Evolutionary conservation across 1,140 invertebrate species (phyloP), one percentile per base, ranked within the genome.

Genomic region (Maconellicoccus hirsutus): DNA sequence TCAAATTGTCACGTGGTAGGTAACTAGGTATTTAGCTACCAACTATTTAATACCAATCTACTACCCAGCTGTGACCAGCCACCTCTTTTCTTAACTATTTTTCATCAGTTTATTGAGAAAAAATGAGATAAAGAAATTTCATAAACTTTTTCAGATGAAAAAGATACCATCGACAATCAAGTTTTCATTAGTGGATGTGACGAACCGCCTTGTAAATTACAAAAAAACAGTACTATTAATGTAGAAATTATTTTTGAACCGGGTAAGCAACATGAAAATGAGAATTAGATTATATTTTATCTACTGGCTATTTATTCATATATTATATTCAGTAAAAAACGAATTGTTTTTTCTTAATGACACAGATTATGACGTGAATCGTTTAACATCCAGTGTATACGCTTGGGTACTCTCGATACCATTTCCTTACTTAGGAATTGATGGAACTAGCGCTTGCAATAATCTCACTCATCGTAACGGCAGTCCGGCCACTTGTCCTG

Each of bases 401-500:
- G 89, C 87, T 0, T 78, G 81, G 0, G 80, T 90, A 16, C 74
- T 83, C 6, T 83, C 83, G 0, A 76, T 90, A 3, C 79, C 83
- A 0, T 76, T 92, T 70, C 89, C 89, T 0, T 91, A 90, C 76
- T 78, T 89, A 7, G 89, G 89, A 27, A 87, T 90, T 0, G 87
- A 91, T 74, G 86, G 86, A n/a, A 83, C 81, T 2, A 81, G 83
- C 42, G 85, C 88, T 1, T 91, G 89, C 75, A 78, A 81, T 59
- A 84, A 86, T 72, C 80, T 91, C 29, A 87, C 79, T 74, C 78
- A 81, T 71, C 74, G 78, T 59, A 77, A 84, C 73, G 85, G 82
- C 7, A 83, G 77, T 1, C 82, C 85, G 76, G 83, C 80, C 0
- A 77, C 79, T 0, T 92, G 89, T 74, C 86, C 89, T 0, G 76